Base-by-base conservation (phyloP, 2,797 vertebrate genomes). In the Sebastes matsubarae region DNA sequence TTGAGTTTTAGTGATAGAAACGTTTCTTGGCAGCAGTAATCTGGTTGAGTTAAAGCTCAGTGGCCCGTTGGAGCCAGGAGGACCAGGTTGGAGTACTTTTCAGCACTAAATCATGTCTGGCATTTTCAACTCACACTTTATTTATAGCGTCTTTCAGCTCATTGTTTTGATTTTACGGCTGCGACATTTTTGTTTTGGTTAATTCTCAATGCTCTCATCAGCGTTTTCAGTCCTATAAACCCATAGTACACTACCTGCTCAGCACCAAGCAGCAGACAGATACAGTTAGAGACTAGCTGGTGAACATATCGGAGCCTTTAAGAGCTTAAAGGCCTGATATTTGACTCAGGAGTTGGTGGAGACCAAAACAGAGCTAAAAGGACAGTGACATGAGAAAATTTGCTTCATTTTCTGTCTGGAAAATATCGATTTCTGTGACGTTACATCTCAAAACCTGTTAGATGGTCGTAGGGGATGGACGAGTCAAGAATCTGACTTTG, bases 1-100 rank as follows among this genome's bases (percentile, higher is more conserved):
- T 38, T 27, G 24, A 67, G 63, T 74, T 78, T 75, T 29, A 66
- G 68, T 46, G 69, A 25, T 60, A 29, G 42, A 36, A 65, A 63
- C 6, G 30, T 72, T 85, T 79, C 68, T 61, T 81, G 80, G 74
- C 82, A 59, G 72, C 68, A 72, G 1, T 68, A 46, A 76, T 79
- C 1, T 24, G 63, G 30, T 73, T 75, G 42, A 72, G 58, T 59
- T 69, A 20, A 67, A 60, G 67, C 78, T 72, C 10, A 20, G 12
- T 14, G 7, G 42, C 22, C 2, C 4, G 6, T 30, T 24, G 34
- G 4, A 73, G 75, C 54, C 76, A 69, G 68, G 68, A 80, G 10
- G 67, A 73, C 60, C 57, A 72, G 70, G 60, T 58, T 22, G 70
- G 29, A 22, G 20, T 1, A 20, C 1, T 57, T 57, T 32, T 55